Evolutionary conservation across 2,888 invertebrate species (phyloP), one percentile per base, ranked within the genome.

Genomic region (Baccha elongata): DNA sequence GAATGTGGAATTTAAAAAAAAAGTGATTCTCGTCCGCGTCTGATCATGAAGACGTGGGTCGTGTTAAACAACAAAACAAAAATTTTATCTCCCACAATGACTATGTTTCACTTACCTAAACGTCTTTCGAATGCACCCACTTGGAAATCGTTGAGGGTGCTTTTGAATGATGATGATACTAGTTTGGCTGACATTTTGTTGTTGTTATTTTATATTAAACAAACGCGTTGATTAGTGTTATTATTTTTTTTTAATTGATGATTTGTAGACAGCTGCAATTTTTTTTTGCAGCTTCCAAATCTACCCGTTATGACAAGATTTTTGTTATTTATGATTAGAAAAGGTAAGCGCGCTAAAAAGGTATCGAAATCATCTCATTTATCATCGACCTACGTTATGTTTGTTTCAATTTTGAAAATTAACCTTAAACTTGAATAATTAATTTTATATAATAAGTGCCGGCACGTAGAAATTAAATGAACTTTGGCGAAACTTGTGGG

Each of bases 81-180:
- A 19, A 8, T 32, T 19, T n/a, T 32, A 40, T 48, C 83, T 35
- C 83, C 72, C 76, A 83, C 72, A 52, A n/a, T n/a, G n/a, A n/a
- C n/a, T n/a, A 42, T 7, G 10, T 7, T 40, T n/a, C 83, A 92
- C 92, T 92, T 91, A 92, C 92, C 92, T 85, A 92, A 89, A 87
- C 92, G 92, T 86, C 91, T 89, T 87, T 92, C 92, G 90, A 92
- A 92, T 88, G 91, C 91, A 84, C 88, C 90, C 86, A 90, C 90
- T 87, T 89, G 88, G 83, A 90, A 88, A 69, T 89, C 89, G 73
- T 87, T 89, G 55, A 88, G 87, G 76, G 87, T 84, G 76, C 89
- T 88, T 84, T 88, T 86, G 85, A 89, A 88, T 86, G 89, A 89
- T 85, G 90, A 89, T 86, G 90, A 88, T 86, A 89, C 86, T 84